Conservation (phyloP, 2,888 invertebrate genomes). For the Ceraclea dissimilis region DNA sequence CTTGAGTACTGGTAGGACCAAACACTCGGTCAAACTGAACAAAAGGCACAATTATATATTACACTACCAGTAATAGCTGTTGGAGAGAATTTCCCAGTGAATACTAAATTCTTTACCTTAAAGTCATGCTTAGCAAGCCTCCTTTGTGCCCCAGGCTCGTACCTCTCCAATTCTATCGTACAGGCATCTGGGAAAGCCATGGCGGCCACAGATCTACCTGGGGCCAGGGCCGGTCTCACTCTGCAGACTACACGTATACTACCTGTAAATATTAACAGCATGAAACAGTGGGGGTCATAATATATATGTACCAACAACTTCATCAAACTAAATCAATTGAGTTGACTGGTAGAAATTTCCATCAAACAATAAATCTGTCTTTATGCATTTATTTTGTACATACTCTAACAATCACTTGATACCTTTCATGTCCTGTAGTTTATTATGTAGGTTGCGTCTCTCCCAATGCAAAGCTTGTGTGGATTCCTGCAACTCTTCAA, state of each 20-base stretch:
- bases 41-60: slow-evolving; percentile 28
- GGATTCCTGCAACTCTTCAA: slow-evolving; percentile 21
- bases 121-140: slow-evolving; percentile 46
- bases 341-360: no score
- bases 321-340: no score
- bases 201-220: slow-evolving; percentile 20
- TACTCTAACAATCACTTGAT: no score
- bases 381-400: no score
- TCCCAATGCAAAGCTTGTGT: slow-evolving; percentile 29
- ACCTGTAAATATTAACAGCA: slow-evolving; percentile 39
- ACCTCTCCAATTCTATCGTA: slow-evolving; percentile 25
- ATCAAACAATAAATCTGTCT: no score
- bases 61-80: background rate
- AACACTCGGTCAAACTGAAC: slow-evolving; percentile 67
- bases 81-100: background rate
- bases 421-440: slow-evolving; percentile 47
- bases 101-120: slow-evolving; percentile 24
- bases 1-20: slow-evolving; percentile 52
- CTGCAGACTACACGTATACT: slow-evolving; percentile 61
- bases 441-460: slow-evolving; percentile 37
- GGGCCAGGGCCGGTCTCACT: slow-evolving; percentile 49
- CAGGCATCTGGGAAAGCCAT: slow-evolving; percentile 24
- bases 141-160: slow-evolving; percentile 29
- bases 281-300: no score
- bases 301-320: no score